Conservation (phyloP, 2,888 invertebrate genomes). For the Eurytoma adleriae region DNA sequence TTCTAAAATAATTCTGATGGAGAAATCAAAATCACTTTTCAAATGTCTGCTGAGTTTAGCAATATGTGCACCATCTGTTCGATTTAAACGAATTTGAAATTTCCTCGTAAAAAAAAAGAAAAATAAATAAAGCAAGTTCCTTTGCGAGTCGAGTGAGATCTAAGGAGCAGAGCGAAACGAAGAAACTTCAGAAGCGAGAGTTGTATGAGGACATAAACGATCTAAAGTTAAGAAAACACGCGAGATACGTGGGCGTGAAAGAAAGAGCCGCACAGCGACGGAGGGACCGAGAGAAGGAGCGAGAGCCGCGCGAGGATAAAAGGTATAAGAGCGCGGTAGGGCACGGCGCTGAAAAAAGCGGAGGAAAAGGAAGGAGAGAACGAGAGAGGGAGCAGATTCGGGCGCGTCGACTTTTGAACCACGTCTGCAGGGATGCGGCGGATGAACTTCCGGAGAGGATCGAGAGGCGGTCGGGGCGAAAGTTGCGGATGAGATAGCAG, state of each 20-base stretch:
- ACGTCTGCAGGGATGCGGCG: conserved; percentile 41
- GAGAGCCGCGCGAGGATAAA: neutral
- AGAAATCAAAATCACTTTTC: too few relatives aligned
- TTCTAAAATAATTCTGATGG: too few relatives aligned
- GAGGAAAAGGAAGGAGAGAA: neutral
- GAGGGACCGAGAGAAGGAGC: neutral
- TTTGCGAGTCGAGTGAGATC: too few relatives aligned
- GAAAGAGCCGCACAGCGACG: neutral
- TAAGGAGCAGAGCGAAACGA: neutral
- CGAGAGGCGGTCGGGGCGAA: conserved; percentile 4
- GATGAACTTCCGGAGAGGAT: conserved; percentile 38
- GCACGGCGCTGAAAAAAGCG: neutral
- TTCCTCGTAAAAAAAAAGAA: too few relatives aligned
- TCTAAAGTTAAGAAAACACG: conserved; percentile 15
- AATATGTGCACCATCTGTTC: too few relatives aligned
- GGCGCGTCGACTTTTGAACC: conserved; percentile 46
- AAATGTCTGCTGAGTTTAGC: too few relatives aligned
- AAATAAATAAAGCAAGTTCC: neutral
- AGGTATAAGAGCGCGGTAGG: neutral
- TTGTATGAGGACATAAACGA: conserved; percentile 9
- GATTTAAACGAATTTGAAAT: too few relatives aligned
- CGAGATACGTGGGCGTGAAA: neutral
- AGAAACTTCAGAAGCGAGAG: neutral
- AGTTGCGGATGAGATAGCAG: conserved; percentile 54
- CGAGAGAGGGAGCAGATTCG: neutral